Conservation (phyloP, 2,888 invertebrate species). For the Ashinkailepas kermadecensis region DNA sequence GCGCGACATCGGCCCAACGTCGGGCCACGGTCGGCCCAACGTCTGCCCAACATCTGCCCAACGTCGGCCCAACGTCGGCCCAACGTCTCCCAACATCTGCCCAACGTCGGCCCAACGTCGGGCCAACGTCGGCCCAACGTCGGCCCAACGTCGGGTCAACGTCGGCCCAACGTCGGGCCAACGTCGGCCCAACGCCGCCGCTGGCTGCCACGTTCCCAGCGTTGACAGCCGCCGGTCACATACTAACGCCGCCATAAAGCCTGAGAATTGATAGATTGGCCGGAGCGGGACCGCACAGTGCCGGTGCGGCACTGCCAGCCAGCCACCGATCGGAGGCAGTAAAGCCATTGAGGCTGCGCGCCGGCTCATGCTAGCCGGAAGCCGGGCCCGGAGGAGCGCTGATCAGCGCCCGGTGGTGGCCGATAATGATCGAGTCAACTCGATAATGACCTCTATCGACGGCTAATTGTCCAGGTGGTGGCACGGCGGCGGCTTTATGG, state of each 20-base stretch:
- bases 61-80: too few species aligned
- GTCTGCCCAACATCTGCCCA: too few species aligned
- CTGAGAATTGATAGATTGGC: conserved; percentile 9
- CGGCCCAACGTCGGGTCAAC: too few species aligned
- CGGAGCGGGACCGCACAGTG: background rate
- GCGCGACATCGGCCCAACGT: too few species aligned
- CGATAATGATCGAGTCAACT: background rate
- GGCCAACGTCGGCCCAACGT: too few species aligned
- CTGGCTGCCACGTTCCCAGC: background rate
- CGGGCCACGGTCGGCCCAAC: too few species aligned
- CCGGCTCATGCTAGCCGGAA: background rate
- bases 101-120: too few species aligned
- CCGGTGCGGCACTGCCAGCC: too few species aligned
- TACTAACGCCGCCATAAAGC: background rate
- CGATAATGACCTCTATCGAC: background rate
- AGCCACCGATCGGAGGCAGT: too few species aligned
- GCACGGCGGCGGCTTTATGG: background rate
- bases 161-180: too few species aligned
- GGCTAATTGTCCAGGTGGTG: background rate
- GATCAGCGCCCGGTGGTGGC: background rate
- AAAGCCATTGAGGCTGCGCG: background rate
- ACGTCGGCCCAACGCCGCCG: too few species aligned
- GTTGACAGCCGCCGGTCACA: background rate
- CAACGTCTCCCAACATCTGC: too few species aligned
- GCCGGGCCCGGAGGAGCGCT: background rate